Evolutionary conservation across 2,113 vertebrate genomes (phyloP).

Genomic region (Protobothrops mucrosquamatus): DNA sequence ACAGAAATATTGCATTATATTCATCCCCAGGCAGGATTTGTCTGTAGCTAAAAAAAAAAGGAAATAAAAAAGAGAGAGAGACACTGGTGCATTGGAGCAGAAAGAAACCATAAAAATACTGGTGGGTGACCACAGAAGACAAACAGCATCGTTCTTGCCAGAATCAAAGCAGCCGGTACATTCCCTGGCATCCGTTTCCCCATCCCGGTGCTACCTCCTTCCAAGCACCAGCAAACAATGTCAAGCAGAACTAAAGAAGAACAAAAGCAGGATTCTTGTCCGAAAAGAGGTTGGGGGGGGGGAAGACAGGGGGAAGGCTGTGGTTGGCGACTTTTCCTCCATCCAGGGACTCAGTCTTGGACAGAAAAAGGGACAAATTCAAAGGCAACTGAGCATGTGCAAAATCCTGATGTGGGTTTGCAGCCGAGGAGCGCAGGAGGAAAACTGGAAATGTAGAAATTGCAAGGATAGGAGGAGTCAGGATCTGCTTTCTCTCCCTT

Average conservation of each 20-base stretch:
- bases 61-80: too few relatives aligned
- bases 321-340: background rate
- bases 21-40: background rate
- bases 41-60: background rate
- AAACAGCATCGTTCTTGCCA: background rate
- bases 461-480: background rate
- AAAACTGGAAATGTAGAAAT: background rate
- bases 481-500: background rate
- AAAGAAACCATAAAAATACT: rapidly evolving
- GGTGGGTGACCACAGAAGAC: background rate
- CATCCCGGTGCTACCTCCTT: background rate
- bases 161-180: rapidly evolving
- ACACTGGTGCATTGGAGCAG: background rate
- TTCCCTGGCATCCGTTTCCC: background rate
- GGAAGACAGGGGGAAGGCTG: background rate
- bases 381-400: background rate
- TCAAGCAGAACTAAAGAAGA: background rate
- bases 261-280: background rate
- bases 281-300: background rate
- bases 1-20: background rate
- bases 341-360: too few relatives aligned
- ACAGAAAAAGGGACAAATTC: background rate
- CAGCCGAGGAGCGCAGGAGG: background rate
- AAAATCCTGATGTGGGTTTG: background rate
- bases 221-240: background rate